phyloP scores from a whole-genome alignment of 2,888 invertebrate species.

The Dioctria linearis region DNA sequence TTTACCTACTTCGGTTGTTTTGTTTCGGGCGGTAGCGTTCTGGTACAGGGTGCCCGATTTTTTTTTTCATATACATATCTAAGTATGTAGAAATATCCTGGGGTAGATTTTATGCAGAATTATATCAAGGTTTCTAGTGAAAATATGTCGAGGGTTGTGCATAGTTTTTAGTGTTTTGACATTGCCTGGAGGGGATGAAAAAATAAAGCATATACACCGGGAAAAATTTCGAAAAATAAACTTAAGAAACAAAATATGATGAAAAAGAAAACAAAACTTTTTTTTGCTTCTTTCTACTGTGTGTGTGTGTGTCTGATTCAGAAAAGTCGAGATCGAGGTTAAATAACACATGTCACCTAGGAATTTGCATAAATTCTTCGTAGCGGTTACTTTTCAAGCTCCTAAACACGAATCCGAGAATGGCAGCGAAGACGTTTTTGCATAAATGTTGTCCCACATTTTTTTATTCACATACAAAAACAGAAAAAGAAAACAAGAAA shows the following conservation, averaged over 20 bases:
- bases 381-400: slow-evolving; percentile 6
- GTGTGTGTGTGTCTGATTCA: background rate
- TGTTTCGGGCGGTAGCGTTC: background rate
- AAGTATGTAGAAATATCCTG: background rate
- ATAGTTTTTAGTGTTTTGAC: slow-evolving; percentile 24
- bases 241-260: background rate
- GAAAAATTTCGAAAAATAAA: slow-evolving; percentile 40
- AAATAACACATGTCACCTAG: slow-evolving; percentile 50
- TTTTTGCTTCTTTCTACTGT: slow-evolving; percentile 13
- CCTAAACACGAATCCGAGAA: background rate
- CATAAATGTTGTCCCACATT: background rate
- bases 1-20: background rate
- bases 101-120: slow-evolving; percentile 38
- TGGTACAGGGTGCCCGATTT: background rate
- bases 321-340: slow-evolving; percentile 48
- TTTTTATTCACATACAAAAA: background rate
- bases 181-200: background rate
- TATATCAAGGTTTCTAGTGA: slow-evolving; percentile 38
- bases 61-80: background rate
- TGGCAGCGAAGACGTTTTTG: slow-evolving; percentile 13
- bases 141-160: slow-evolving; percentile 39
- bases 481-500: too few relatives aligned
- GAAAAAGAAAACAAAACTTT: slow-evolving; percentile 19
- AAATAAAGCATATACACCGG: slow-evolving; percentile 32
- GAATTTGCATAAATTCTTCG: slow-evolving; percentile 48